Evolutionary conservation across 23 tunicate species (phyloP), one percentile per base, ranked within the genome.

Genomic region (Diplosoma virens): DNA sequence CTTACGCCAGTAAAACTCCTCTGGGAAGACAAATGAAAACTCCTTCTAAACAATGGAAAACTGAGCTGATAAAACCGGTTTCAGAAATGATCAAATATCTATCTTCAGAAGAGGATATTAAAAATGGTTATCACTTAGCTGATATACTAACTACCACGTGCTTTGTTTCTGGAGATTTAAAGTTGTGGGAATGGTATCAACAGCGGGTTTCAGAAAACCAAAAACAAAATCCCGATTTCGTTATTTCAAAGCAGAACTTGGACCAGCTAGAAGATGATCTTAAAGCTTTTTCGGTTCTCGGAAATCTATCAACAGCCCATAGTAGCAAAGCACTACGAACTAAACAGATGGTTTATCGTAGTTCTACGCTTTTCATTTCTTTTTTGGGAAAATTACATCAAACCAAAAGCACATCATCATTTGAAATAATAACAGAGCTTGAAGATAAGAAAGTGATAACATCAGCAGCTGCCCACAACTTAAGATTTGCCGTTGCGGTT

Each of bases 1-100:
- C 92, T 11, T 79, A 78, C 47, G 83, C 92, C 0, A 25, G 84
- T 26, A 86, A 70, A 60, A 67, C 54, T 52, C 92, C 92, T 21
- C 41, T 86, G 20, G 92, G 92, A 30, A 70, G 58, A 46, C 59
- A 65, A 24, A 18, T 23, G 21, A 56, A 75, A 37, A 86, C 92
- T 9, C 21, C 20, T 23, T 47, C 21, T 0, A 78, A 76, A 52
- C 75, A 73, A 17, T 60, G 67, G 71, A 70, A 69, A 30, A 71
- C 79, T 23, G 92, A 86, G 60, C 26, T 86, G 35, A 86, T 86
- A n/a, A 66, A 86, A 70, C 79, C 92, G 7, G 67, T 76, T 18
- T 69, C 72, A 9, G 47, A 47, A 24, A 86, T 86, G 92, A 23
- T 60, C 11, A 32, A 47, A n/a, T 79, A 68, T 36, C 45, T 86